These are phyloP conservation scores for Acanthurus tractus DNA, from an alignment of 2,797 vertebrate genomes.

Conservation along the genomic window DNA sequence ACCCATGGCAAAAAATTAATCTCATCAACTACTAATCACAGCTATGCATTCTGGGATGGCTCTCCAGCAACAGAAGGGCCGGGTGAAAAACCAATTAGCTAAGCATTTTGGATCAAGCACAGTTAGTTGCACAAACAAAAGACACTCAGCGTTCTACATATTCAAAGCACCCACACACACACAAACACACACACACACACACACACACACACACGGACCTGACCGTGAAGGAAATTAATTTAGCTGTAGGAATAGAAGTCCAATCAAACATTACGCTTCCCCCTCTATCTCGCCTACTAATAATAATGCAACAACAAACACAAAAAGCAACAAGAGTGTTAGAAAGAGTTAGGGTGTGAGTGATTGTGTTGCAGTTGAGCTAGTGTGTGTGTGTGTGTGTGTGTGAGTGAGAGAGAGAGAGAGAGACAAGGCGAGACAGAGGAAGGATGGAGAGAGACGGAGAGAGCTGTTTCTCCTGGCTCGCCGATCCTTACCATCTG, in stretches of 20 bases:
- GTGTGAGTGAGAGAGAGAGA: too few species aligned
- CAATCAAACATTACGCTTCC: slow-evolving; percentile 62
- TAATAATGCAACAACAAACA: slow-evolving; percentile 51
- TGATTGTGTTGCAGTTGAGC: slow-evolving; percentile 7
- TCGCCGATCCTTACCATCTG: slow-evolving; percentile 90
- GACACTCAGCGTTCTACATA: slow-evolving; percentile 58
- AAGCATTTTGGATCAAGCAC: slow-evolving; percentile 79
- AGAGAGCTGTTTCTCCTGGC: slow-evolving; percentile 70
- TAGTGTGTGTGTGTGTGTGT: not conserved
- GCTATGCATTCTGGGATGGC: slow-evolving; percentile 83
- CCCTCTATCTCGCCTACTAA: slow-evolving; percentile 49
- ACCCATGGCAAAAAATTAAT: slow-evolving; percentile 63
- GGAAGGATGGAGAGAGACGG: slow-evolving; percentile 24
- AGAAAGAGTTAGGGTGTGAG: slow-evolving; percentile 17
- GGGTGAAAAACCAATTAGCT: slow-evolving; percentile 83
- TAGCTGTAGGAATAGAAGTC: slow-evolving; percentile 60
- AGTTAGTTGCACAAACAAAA: slow-evolving; percentile 79
- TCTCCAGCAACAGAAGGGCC: slow-evolving; percentile 76
- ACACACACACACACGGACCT: slow-evolving; percentile 47
- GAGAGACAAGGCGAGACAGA: slow-evolving; percentile 32
- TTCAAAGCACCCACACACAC: slow-evolving; percentile 34
- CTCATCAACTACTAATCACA: slow-evolving; percentile 83
- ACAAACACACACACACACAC: slow-evolving; percentile 12
- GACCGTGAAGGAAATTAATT: slow-evolving; percentile 67
- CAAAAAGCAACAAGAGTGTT: slow-evolving; percentile 39